These are phyloP conservation scores for Lamprotornis superbus DNA, from an alignment of 2,113 vertebrate genomes.

Conservation along the genomic window DNA sequence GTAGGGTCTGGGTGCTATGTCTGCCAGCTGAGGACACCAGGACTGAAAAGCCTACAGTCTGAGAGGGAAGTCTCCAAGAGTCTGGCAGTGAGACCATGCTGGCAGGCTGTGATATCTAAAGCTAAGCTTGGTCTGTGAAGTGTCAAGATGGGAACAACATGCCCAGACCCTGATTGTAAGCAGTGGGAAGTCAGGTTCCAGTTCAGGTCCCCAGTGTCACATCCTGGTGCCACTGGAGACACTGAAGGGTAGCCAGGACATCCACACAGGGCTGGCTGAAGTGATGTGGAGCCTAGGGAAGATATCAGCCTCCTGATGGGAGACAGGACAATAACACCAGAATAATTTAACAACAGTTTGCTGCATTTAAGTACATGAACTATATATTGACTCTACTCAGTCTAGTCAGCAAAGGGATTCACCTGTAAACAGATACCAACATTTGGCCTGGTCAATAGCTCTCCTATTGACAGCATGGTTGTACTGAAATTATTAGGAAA, in stretches of 20 bases:
- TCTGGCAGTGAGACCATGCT: not conserved
- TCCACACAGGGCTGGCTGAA: not conserved
- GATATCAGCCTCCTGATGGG: not conserved
- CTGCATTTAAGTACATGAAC: not conserved
- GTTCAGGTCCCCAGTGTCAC: not conserved
- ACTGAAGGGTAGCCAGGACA: not conserved
- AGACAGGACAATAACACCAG: not conserved
- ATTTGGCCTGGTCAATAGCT: not conserved
- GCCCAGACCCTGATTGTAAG: rapidly evolving
- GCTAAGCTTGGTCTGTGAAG: not conserved
- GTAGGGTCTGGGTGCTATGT: not conserved
- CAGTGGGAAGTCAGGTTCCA: not conserved
- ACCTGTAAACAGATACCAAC: not conserved
- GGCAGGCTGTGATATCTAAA: not conserved
- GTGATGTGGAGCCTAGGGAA: not conserved
- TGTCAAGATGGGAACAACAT: not conserved
- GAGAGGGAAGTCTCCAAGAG: not conserved
- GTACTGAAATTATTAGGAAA: not conserved
- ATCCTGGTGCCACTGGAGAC: not conserved
- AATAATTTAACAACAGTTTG: not conserved
- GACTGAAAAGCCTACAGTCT: not conserved
- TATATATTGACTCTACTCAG: not conserved
- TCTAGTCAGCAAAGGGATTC: not conserved
- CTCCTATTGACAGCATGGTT: not conserved
- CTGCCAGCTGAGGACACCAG: not conserved